phyloP scores from a whole-genome alignment of 2,113 vertebrate species.

The Seriola quinqueradiata region DNA sequence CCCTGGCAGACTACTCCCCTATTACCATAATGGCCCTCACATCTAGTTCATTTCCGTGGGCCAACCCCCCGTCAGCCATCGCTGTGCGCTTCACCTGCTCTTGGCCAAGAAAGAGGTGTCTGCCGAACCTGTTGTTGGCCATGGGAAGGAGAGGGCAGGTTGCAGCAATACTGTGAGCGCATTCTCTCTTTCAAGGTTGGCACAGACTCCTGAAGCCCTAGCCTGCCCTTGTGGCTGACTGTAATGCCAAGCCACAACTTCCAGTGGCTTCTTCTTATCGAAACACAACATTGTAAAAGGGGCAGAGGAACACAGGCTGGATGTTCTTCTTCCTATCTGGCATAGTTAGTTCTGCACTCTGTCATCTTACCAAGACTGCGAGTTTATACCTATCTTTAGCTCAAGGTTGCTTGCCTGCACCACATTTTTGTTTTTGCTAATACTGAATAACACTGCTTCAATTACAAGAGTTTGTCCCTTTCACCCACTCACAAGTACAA shows the following conservation, averaged over 20 bases:
- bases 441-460: slow-evolving; percentile 5
- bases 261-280: slow-evolving; percentile 45
- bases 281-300: slow-evolving; percentile 47
- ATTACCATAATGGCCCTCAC: slow-evolving; percentile 88
- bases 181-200: slow-evolving; percentile 87
- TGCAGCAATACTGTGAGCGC: slow-evolving; percentile 86
- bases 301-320: slow-evolving; percentile 43
- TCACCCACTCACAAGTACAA: slow-evolving; percentile 15
- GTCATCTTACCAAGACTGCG: slow-evolving; percentile 30
- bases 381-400: neutral
- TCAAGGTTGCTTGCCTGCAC: neutral
- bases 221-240: slow-evolving; percentile 73
- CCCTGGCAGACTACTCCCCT: slow-evolving; percentile 86
- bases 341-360: slow-evolving; percentile 17
- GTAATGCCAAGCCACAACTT: slow-evolving; percentile 55
- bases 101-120: slow-evolving; percentile 79
- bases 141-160: slow-evolving; percentile 88
- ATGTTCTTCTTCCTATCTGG: slow-evolving; percentile 11
- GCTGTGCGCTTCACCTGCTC: slow-evolving; percentile 85
- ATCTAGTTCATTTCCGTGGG: slow-evolving; percentile 75
- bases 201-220: slow-evolving; percentile 62
- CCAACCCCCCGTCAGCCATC: slow-evolving; percentile 85
- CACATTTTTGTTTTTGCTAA: slow-evolving; percentile 1
- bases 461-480: neutral
- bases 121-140: slow-evolving; percentile 89